Conservation (phyloP, 2,888 invertebrate species). For the Acleris sparsana region DNA sequence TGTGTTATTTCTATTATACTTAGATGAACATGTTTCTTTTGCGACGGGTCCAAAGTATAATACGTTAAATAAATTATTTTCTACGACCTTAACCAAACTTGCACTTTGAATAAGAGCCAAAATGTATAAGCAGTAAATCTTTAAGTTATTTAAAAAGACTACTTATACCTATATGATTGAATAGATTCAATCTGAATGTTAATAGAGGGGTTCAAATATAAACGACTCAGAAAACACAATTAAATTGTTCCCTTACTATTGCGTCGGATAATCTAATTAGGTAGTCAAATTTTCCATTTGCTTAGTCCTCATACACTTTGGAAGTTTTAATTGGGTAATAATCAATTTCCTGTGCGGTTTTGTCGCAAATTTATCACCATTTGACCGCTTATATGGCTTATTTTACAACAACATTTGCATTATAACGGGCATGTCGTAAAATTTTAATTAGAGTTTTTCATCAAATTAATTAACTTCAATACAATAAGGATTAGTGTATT, state of each 20-base stretch:
- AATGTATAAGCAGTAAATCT: no score
- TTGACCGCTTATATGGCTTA: slow-evolving; percentile 14
- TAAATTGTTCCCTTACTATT: neutral
- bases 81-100: no score
- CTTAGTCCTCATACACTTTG: no score
- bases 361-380: slow-evolving; percentile 27
- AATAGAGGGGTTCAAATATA: no score
- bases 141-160: no score
- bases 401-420: slow-evolving; percentile 16
- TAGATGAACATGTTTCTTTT: slow-evolving; percentile 27
- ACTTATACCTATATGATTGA: no score
- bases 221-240: neutral
- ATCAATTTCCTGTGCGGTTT: slow-evolving; percentile 21
- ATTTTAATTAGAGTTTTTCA: slow-evolving; percentile 26
- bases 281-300: no score
- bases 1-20: slow-evolving; percentile 18
- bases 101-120: no score
- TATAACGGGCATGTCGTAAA: slow-evolving; percentile 28
- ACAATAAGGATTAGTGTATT: slow-evolving; percentile 30
- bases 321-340: slow-evolving; percentile 1
- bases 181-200: no score
- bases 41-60: neutral
- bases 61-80: neutral
- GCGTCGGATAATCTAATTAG: no score
- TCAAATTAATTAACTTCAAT: slow-evolving; percentile 21